These are phyloP conservation scores for Ligdia adustata DNA, from an alignment of 2,888 invertebrate genomes.

Conservation along the genomic window DNA sequence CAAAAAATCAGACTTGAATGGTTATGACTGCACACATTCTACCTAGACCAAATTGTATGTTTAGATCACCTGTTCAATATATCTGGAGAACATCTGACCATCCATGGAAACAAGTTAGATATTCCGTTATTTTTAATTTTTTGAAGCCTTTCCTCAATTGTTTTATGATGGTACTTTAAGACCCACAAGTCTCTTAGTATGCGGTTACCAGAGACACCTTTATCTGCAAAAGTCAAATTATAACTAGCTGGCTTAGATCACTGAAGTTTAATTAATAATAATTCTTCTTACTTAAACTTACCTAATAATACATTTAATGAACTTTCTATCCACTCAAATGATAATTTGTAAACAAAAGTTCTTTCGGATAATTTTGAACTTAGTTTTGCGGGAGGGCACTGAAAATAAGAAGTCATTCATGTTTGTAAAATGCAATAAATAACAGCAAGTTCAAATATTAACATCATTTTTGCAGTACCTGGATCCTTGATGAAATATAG, in stretches of 20 bases:
- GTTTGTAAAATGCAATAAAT: too few relatives aligned
- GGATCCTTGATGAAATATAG: slow-evolving; percentile 76
- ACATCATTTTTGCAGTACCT: too few relatives aligned
- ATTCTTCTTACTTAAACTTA: slow-evolving; percentile 43
- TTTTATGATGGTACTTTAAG: slow-evolving; percentile 82
- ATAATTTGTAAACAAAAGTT: slow-evolving; percentile 81
- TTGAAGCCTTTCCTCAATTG: slow-evolving; percentile 78
- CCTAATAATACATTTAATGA: slow-evolving; percentile 79
- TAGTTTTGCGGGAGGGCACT: slow-evolving; percentile 70
- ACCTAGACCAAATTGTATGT: too few relatives aligned
- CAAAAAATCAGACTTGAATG: too few relatives aligned
- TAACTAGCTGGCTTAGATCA: neutral
- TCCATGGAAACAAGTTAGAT: slow-evolving; percentile 85
- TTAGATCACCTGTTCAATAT: slow-evolving; percentile 85
- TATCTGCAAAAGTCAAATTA: slow-evolving; percentile 56
- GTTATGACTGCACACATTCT: too few relatives aligned
- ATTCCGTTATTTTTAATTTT: slow-evolving; percentile 75
- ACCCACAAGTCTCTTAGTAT: slow-evolving; percentile 86
- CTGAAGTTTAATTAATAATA: too few relatives aligned
- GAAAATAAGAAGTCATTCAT: slow-evolving; percentile 40
- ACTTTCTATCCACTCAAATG: slow-evolving; percentile 79
- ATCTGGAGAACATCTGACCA: slow-evolving; percentile 85
- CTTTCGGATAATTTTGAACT: slow-evolving; percentile 77
- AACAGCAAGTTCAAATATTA: too few relatives aligned
- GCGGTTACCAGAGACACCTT: slow-evolving; percentile 79